Evolutionary conservation across 2,797 vertebrate species (phyloP).

Genomic region (Ctenochaetus hawaiiensis): DNA sequence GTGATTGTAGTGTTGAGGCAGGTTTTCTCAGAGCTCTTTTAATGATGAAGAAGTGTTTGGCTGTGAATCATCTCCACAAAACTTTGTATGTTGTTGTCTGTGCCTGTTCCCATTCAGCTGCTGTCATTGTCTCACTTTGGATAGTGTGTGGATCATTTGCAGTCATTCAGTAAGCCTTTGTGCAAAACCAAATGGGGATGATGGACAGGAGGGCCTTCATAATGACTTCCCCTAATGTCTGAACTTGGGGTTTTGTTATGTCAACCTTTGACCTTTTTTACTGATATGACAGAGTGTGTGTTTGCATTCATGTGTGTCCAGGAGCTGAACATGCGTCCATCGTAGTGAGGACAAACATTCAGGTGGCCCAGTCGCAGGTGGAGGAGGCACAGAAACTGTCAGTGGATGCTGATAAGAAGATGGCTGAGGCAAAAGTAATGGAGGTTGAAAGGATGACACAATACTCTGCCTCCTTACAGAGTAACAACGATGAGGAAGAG

Average conservation of each 20-base stretch:
- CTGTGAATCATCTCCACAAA: slow-evolving; percentile 36
- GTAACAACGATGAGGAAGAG: slow-evolving; percentile 77
- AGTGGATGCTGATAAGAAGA: slow-evolving; percentile 89
- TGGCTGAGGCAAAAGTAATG: slow-evolving; percentile 91
- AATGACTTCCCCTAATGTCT: slow-evolving; percentile 42
- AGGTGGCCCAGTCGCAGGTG: slow-evolving; percentile 90
- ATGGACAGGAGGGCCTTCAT: slow-evolving; percentile 52
- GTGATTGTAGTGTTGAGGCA: slow-evolving; percentile 13
- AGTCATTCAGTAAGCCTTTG: slow-evolving; percentile 52
- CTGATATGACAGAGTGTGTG: slow-evolving; percentile 12
- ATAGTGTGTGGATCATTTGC: slow-evolving; percentile 48
- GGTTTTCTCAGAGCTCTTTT: slow-evolving; percentile 29
- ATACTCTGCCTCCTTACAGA: slow-evolving; percentile 67
- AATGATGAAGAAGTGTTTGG: slow-evolving; percentile 16
- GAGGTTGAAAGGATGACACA: slow-evolving; percentile 88
- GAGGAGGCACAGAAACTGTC: slow-evolving; percentile 88
- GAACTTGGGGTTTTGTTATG: slow-evolving; percentile 22
- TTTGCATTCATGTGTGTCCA: slow-evolving; percentile 63
- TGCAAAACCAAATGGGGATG: slow-evolving; percentile 49
- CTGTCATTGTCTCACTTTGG: slow-evolving; percentile 56
- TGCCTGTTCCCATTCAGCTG: slow-evolving; percentile 36
- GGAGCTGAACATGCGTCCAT: slow-evolving; percentile 92
- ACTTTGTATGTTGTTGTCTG: slow-evolving; percentile 21
- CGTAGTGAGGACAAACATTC: slow-evolving; percentile 87
- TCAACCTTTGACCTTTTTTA: slow-evolving; percentile 38